Evolutionary conservation across 1,140 invertebrate genomes (phyloP).

Genomic region (Trichogramma pretiosum): DNA sequence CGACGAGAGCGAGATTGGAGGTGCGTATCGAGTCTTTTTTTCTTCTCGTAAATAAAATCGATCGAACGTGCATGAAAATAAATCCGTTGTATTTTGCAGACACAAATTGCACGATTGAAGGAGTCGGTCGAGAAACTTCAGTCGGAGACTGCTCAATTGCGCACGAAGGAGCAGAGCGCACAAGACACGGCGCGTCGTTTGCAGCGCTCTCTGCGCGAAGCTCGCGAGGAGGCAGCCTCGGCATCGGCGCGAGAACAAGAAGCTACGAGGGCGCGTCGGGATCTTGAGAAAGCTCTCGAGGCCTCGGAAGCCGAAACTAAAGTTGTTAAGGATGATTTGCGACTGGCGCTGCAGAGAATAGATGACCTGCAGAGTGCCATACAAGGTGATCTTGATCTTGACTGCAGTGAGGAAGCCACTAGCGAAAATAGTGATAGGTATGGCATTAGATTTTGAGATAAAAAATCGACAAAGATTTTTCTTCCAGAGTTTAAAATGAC

Average conservation of each 20-base stretch:
- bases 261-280: constrained; percentile 56
- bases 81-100: constrained; percentile 34
- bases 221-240: constrained; percentile 61
- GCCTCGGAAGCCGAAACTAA: constrained; percentile 55
- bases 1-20: constrained; percentile 72
- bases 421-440: constrained; percentile 57
- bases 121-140: constrained; percentile 75
- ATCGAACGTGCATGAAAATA: background rate
- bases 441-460: no score
- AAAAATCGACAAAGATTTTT: background rate
- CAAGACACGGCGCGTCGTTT: constrained; percentile 68
- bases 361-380: constrained; percentile 79
- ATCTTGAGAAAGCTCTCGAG: constrained; percentile 62
- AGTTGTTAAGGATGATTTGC: constrained; percentile 60
- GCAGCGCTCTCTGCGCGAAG: constrained; percentile 59
- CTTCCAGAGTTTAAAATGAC: no score
- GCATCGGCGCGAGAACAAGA: constrained; percentile 63
- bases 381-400: constrained; percentile 60
- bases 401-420: constrained; percentile 48
- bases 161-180: constrained; percentile 62
- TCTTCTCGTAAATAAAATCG: no score
- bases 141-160: constrained; percentile 60
- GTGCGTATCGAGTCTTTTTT: constrained; percentile 38
- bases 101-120: constrained; percentile 69
- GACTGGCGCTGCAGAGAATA: constrained; percentile 72